Evolutionary conservation across 2,797 vertebrate species (phyloP).

Genomic region (Halcyon smyrnensis): DNA sequence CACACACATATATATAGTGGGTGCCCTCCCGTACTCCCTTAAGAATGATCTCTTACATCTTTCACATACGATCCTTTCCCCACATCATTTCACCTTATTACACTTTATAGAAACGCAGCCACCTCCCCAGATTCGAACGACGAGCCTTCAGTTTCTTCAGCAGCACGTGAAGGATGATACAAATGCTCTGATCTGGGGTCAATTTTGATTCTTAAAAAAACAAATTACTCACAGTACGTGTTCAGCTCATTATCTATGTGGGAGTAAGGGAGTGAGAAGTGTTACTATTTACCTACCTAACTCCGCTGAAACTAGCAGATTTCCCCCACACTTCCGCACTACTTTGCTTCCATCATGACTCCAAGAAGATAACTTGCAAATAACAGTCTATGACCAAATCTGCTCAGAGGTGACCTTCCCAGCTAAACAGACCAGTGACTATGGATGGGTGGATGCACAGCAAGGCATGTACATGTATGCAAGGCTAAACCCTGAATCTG

Average conservation of each 20-base stretch:
- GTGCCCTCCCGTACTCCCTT: neutral
- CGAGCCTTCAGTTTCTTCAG: conserved; percentile 5
- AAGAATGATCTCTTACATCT: neutral
- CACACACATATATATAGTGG: neutral
- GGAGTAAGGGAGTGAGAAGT: neutral
- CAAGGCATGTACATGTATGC: neutral
- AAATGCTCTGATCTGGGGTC: conserved; percentile 28
- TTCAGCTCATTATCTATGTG: conserved; percentile 33
- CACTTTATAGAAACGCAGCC: neutral
- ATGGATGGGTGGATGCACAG: neutral
- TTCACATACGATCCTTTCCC: neutral
- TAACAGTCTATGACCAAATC: neutral
- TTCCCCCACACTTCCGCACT: neutral
- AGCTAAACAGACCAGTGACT: neutral
- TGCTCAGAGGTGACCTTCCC: neutral
- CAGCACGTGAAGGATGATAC: neutral
- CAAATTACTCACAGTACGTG: conserved; percentile 43
- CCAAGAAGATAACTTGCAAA: neutral
- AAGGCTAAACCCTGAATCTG: neutral
- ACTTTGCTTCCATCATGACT: neutral
- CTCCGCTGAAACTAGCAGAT: neutral
- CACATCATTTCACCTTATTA: neutral
- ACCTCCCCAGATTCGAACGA: neutral
- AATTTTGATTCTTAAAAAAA: conserved; percentile 36
- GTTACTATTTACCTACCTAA: conserved; percentile 19